These are phyloP conservation scores for Passer montanus DNA, from an alignment of 2,113 vertebrate species.

Conservation along the genomic window DNA sequence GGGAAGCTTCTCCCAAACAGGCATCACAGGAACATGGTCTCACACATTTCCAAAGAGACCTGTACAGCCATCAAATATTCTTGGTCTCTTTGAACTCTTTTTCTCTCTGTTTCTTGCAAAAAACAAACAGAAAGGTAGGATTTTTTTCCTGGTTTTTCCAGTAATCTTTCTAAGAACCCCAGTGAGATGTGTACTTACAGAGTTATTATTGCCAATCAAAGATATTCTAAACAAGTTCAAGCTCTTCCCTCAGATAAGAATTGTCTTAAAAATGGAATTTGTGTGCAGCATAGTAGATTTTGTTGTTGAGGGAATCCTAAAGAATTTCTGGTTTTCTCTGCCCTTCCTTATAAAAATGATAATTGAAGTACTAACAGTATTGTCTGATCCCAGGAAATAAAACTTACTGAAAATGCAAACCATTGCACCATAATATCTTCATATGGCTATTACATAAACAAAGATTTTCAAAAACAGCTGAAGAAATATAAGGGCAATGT, in stretches of 20 bases:
- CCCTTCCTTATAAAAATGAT: neutral
- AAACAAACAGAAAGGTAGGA: neutral
- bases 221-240: neutral
- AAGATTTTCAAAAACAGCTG: neutral
- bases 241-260: neutral
- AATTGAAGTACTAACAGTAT: neutral
- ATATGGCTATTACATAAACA: neutral
- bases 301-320: neutral
- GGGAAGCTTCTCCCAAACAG: neutral
- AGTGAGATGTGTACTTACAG: neutral
- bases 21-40: neutral
- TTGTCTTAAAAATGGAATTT: neutral
- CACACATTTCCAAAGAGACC: neutral
- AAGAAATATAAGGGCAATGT: neutral
- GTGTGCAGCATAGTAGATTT: neutral
- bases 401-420: neutral
- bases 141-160: neutral
- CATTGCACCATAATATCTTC: neutral
- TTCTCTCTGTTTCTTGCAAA: neutral
- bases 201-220: neutral
- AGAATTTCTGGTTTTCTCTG: neutral
- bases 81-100: neutral
- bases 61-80: neutral
- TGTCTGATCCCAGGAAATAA: neutral
- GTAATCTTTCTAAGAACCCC: neutral